Evolutionary conservation across 2,888 invertebrate genomes (phyloP).

Genomic region (Eupithecia vulgata): DNA sequence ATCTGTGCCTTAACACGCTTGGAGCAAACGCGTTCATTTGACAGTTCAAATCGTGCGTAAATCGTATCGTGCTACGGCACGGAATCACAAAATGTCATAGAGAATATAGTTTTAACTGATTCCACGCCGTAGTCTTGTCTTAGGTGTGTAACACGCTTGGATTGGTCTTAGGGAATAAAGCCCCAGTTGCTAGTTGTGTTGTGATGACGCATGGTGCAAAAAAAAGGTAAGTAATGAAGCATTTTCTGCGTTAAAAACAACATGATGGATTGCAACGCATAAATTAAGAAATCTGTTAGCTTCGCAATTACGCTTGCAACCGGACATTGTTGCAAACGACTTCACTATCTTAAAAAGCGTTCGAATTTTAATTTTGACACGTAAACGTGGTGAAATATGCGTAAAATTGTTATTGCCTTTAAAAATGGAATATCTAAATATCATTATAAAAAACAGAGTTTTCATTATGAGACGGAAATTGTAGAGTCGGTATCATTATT

Average conservation of each 20-base stretch:
- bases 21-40: too few relatives aligned
- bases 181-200: too few relatives aligned
- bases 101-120: too few relatives aligned
- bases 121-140: too few relatives aligned
- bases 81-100: too few relatives aligned
- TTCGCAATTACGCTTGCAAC: slow-evolving; percentile 20
- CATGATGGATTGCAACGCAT: slow-evolving; percentile 36
- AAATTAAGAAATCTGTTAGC: slow-evolving; percentile 32
- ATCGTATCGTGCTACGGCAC: too few relatives aligned
- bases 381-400: not conserved
- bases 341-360: slow-evolving; percentile 14
- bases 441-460: slow-evolving; percentile 6
- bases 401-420: not conserved
- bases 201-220: slow-evolving; percentile 32
- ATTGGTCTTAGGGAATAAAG: too few relatives aligned
- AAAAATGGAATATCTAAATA: slow-evolving; percentile 1
- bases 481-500: slow-evolving; percentile 53
- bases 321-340: slow-evolving; percentile 14
- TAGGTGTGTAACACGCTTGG: too few relatives aligned
- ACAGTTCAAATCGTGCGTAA: too few relatives aligned
- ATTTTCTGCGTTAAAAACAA: slow-evolving; percentile 34
- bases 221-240: slow-evolving; percentile 21
- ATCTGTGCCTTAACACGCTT: too few relatives aligned
- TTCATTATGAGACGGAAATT: slow-evolving; percentile 8
- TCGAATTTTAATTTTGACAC: slow-evolving; percentile 15